Evolutionary conservation across 2,797 vertebrate species (phyloP).

Genomic region (Pagetopsis macropterus): DNA sequence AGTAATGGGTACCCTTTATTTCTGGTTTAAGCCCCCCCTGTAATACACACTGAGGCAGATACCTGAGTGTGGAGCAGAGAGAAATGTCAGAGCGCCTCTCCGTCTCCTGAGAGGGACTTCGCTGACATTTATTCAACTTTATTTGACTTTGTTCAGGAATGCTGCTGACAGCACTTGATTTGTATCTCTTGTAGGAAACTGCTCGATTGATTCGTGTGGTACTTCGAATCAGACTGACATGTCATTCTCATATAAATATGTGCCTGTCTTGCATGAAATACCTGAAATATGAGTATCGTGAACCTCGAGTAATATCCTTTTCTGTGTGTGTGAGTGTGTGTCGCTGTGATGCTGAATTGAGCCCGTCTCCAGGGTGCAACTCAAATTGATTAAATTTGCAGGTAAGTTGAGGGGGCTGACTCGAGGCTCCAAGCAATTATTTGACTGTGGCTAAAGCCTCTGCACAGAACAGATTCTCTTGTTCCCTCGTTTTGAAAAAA

Average conservation of each 20-base stretch:
- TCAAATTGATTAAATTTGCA: conserved; percentile 82
- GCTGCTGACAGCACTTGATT: conserved; percentile 37
- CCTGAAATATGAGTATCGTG: conserved; percentile 28
- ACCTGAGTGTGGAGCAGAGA: conserved; percentile 7
- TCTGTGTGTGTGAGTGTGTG: conserved; percentile 21
- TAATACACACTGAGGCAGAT: conserved; percentile 9
- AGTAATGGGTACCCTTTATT: conserved; percentile 36
- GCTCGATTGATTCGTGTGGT: conserved; percentile 27
- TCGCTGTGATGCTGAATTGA: conserved; percentile 57
- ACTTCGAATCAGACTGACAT: conserved; percentile 16
- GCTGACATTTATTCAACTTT: conserved; percentile 54
- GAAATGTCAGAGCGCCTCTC: conserved; percentile 36
- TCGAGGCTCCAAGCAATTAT: conserved; percentile 78
- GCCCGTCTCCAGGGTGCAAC: conserved; percentile 73
- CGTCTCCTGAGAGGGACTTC: conserved; percentile 28
- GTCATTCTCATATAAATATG: background rate
- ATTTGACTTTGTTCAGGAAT: conserved; percentile 44
- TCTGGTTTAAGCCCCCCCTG: conserved; percentile 25
- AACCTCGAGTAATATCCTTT: conserved; percentile 15
- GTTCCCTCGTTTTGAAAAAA: conserved; percentile 41
- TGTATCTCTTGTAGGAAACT: conserved; percentile 32
- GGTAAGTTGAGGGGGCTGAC: conserved; percentile 73
- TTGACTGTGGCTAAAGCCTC: conserved; percentile 68
- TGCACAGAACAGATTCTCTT: conserved; percentile 61
- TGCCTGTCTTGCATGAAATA: conserved; percentile 23